Evolutionary conservation across 2,113 vertebrate species (phyloP).

Genomic region (Callipepla squamata): DNA sequence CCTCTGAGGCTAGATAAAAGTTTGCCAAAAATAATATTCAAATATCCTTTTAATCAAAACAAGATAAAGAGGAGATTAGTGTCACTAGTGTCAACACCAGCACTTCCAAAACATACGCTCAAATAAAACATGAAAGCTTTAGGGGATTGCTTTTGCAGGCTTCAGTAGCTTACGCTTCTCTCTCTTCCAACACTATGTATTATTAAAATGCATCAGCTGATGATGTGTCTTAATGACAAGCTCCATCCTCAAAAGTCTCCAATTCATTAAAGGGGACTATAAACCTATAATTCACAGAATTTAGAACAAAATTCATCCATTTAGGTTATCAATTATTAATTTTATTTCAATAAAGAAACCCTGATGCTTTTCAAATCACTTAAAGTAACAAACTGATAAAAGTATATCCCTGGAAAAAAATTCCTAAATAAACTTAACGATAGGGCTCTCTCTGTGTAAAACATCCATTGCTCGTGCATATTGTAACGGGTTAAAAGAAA

Average conservation of each 20-base stretch:
- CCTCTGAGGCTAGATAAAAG: constrained; percentile 69
- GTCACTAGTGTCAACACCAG: constrained; percentile 62
- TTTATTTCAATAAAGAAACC: neutral
- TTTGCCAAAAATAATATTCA: constrained; percentile 74
- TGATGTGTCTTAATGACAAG: constrained; percentile 68
- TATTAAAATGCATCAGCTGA: constrained; percentile 73
- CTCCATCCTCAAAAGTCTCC: constrained; percentile 60
- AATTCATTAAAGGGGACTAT: constrained; percentile 51
- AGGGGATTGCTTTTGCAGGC: constrained; percentile 67
- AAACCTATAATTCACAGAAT: constrained; percentile 16
- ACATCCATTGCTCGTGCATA: too few relatives aligned
- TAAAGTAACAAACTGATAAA: neutral
- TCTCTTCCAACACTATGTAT: constrained; percentile 57
- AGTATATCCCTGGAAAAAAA: too few relatives aligned
- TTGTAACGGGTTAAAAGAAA: too few relatives aligned
- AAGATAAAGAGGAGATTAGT: constrained; percentile 69
- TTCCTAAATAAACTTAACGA: too few relatives aligned
- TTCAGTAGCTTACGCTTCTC: constrained; percentile 64
- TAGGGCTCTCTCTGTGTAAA: too few relatives aligned
- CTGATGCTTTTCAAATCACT: neutral
- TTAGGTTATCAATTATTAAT: neutral
- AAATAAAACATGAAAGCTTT: constrained; percentile 73
- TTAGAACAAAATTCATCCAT: constrained; percentile 51
- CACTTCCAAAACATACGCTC: constrained; percentile 75
- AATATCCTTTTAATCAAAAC: constrained; percentile 72